phyloP scores from a whole-genome alignment of 92 coral and sea anemone genomes.

The Palythoa grandis region DNA sequence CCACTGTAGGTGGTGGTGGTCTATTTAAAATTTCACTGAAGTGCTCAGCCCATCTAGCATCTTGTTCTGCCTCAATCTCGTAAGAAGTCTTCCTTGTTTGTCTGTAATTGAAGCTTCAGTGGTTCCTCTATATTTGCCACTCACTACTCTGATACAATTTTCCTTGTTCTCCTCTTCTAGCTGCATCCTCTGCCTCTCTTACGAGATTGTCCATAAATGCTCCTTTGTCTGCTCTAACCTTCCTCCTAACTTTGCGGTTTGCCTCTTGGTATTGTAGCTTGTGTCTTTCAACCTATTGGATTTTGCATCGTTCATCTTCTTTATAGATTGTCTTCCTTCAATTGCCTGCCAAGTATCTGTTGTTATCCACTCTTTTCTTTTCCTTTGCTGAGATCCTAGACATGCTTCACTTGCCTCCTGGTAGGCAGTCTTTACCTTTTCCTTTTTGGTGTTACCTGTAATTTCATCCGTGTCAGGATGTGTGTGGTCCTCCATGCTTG shows the following conservation, averaged over 20 bases:
- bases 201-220: conserved; percentile 27
- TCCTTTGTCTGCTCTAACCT: conserved; percentile 20
- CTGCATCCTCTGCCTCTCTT: conserved; percentile 16
- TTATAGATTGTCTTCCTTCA: conserved; percentile 6
- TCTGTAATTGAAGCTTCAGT: neutral
- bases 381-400: neutral
- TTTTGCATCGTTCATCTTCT: conserved; percentile 23
- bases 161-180: conserved; percentile 36
- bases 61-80: neutral
- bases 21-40: neutral
- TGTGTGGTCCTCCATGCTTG: conserved; percentile 9
- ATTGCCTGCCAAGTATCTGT: conserved; percentile 27
- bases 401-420: conserved; percentile 35
- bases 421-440: conserved; percentile 19
- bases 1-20: conserved; percentile 28
- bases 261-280: neutral
- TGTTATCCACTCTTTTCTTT: conserved; percentile 23
- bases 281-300: conserved; percentile 16
- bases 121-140: conserved; percentile 20
- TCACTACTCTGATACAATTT: conserved; percentile 17
- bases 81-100: neutral
- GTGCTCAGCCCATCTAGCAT: neutral
- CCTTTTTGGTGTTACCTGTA: conserved; percentile 37
- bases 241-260: too few relatives aligned
- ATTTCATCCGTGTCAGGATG: conserved; percentile 5